Evolutionary conservation across 2,113 vertebrate species (phyloP), one percentile per base, ranked within the genome.

Genomic region (Corapipo altera): DNA sequence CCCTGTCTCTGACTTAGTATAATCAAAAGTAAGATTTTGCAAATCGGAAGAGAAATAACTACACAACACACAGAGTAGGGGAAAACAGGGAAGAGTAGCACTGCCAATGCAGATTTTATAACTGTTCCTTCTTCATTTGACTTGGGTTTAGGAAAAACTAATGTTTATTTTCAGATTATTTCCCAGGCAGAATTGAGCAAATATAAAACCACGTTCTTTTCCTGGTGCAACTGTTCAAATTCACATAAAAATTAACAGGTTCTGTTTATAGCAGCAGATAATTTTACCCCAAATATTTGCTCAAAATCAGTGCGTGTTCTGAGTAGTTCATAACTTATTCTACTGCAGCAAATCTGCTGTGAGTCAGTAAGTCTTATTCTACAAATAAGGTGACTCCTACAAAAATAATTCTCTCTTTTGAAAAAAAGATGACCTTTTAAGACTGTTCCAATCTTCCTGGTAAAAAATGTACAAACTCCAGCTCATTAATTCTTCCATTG

Each of bases 151-250:
- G 49, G 39, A 85, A 91, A 95, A 95, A 33, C 30, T 86, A 79
- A 52, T 92, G 39, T 91, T 95, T 91, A 64, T 88, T 95, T 84
- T 92, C 77, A 71, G 57, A 65, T 84, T 94, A 84, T 81, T 95
- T 88, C 70, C 72, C 33, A 55, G 74, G 77, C n/a, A 95, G 62
- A 94, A 61, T 3, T 80, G 46, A 78, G 43, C n/a, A 95, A 94
- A 89, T 72, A 89, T 16, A 69, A 87, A 62, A 12, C 32, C 21
- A 87, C 11, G 37, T 93, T 91, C 30, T 94, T 85, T 77, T 91
- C 44, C 35, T 86, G 54, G 51, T 77, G 62, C 58, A 90, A 73
- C 74, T 80, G 46, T 43, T 76, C 37, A 84, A 77, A 64, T 90
- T 91, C 79, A 62, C 59, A 88, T 55, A 24, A 79, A 88, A 95